phyloP scores from a whole-genome alignment of 2,797 vertebrate genomes.

The Enteromius unitaeniatus region DNA sequence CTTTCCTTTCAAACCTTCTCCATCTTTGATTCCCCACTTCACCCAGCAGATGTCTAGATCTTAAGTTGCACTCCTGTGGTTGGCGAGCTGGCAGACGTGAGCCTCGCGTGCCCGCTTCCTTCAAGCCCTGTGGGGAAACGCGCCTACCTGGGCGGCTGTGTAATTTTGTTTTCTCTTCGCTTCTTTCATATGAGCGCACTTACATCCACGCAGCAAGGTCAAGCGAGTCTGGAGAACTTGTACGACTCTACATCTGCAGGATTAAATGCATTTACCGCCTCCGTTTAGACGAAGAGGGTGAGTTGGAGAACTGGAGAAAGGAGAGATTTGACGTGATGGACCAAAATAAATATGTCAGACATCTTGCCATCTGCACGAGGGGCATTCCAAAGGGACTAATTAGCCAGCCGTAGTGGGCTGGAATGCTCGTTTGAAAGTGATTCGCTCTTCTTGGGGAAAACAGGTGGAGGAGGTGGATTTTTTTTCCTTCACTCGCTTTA shows the following conservation, averaged over 20 bases:
- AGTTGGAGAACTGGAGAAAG: slow-evolving; percentile 29
- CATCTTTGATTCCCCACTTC: slow-evolving; percentile 54
- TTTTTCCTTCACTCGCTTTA: slow-evolving; percentile 55
- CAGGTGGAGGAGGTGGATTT: slow-evolving; percentile 52
- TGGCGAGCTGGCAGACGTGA: slow-evolving; percentile 31
- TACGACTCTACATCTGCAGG: slow-evolving; percentile 45
- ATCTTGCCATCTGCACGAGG: slow-evolving; percentile 61
- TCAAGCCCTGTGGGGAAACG: slow-evolving; percentile 34
- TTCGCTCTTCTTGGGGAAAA: slow-evolving; percentile 55
- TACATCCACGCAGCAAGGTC: slow-evolving; percentile 51
- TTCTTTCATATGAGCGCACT: slow-evolving; percentile 20
- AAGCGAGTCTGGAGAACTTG: slow-evolving; percentile 41
- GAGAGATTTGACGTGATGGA: slow-evolving; percentile 59
- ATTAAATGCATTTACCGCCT: slow-evolving; percentile 43
- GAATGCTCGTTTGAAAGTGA: slow-evolving; percentile 58
- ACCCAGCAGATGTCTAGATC: slow-evolving; percentile 61
- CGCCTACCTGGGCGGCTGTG: slow-evolving; percentile 27
- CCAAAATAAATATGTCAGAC: slow-evolving; percentile 64
- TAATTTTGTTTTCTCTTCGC: slow-evolving; percentile 20
- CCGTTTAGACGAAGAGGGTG: slow-evolving; percentile 33
- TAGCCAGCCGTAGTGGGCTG: slow-evolving; percentile 55
- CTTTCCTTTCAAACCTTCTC: slow-evolving; percentile 44
- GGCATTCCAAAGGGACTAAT: slow-evolving; percentile 66
- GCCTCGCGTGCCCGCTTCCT: slow-evolving; percentile 46
- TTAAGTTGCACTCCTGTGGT: slow-evolving; percentile 40